phyloP scores from a whole-genome alignment of 1,140 invertebrate genomes.

The silkworm (Bombyx mori) region DNA sequence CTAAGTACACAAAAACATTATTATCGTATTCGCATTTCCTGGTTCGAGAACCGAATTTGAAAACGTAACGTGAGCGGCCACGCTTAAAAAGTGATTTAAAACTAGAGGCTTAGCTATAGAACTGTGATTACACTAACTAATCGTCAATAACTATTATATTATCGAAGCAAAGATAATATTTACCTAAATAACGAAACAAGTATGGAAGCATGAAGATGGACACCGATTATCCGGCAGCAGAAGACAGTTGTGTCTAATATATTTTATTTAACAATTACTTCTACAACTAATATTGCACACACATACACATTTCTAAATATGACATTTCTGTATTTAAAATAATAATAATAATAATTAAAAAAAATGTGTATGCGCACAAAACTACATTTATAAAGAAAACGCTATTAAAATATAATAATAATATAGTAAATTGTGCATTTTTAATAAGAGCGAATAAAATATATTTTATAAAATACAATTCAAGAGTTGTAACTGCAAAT shows the following conservation, averaged over 20 bases:
- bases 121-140: conserved; percentile 67
- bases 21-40: too few relatives aligned
- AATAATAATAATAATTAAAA: conserved; percentile 33
- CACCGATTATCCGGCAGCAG: conserved; percentile 20
- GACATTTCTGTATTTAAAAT: conserved; percentile 35
- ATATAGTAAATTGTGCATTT: conserved; percentile 62
- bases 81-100: conserved; percentile 38
- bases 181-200: conserved; percentile 49
- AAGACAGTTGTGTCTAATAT: conserved; percentile 42
- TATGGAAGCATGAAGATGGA: conserved; percentile 42
- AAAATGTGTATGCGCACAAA: conserved; percentile 67
- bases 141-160: conserved; percentile 18
- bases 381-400: conserved; percentile 54
- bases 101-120: conserved; percentile 54
- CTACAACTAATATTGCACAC: conserved; percentile 70
- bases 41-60: too few relatives aligned
- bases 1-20: too few relatives aligned
- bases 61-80: too few relatives aligned
- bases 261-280: conserved; percentile 41
- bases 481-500: conserved; percentile 63
- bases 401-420: conserved; percentile 41
- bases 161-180: conserved; percentile 40
- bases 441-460: conserved; percentile 64
- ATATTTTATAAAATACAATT: conserved; percentile 66
- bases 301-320: conserved; percentile 65